Base-by-base conservation (phyloP, 1,140 invertebrate species). In the Cotesia vestalis region DNA sequence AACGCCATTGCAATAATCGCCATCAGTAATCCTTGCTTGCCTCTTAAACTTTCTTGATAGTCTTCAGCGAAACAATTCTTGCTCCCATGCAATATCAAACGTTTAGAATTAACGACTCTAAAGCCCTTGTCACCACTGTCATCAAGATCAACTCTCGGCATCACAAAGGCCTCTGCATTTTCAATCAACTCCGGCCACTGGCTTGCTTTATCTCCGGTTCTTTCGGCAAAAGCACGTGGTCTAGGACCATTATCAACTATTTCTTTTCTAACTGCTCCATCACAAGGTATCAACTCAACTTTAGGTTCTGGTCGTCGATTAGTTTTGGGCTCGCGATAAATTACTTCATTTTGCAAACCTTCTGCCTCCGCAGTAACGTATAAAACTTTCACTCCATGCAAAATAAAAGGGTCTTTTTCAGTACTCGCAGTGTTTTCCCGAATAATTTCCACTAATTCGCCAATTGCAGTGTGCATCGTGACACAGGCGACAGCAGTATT, bases 391-490 rank as follows among this genome's bases (percentile, higher is more conserved):
- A 86, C 8, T 0, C 78, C 81, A 60, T 87, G 86, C 14, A 87
- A 76, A 1, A 81, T 2, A 51, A 84, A 85, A 4, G 81, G 67
- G 73, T 86, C 84, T 6, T 78, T 84, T 0, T 83, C 79, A 17
- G 76, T 80, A 46, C 66, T 81, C 0, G 74, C 75, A 0, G 78
- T 83, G 70, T 87, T 87, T 53, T 82, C 76, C 12, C 81, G 27
- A 12, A 86, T 71, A 0, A 76, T 80, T 51, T 86, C 76, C 4
- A 81, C n/a, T 2, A 85, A 1, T 66, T 85, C 77, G 1, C 81
- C 73, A 2, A 87, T 57, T 4, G 81, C 82, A 53, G 80, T 83
- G 12, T 82, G 84, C 84, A 86, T 86, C 0, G 77, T 83, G 0
- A 83, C 80, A 67, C 80, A 85, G 11, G 77, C 79, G 9, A 40